These are phyloP conservation scores for Melierax canorus DNA, from an alignment of 2,113 vertebrate species.

Conservation along the genomic window DNA sequence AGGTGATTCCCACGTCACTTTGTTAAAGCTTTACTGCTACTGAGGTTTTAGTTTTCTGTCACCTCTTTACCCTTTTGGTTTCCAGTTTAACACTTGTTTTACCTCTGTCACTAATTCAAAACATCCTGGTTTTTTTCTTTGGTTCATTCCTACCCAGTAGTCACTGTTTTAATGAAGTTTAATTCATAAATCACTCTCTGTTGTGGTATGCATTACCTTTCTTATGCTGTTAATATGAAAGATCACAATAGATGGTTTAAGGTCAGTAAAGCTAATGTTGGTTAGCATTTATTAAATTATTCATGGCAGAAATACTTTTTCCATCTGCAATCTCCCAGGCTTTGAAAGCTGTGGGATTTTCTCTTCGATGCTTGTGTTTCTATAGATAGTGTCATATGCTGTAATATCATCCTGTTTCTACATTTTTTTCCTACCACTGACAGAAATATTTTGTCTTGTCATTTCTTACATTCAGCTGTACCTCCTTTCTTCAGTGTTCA, in stretches of 20 bases:
- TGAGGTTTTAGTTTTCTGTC: background rate
- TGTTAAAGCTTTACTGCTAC: background rate
- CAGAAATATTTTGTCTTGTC: background rate
- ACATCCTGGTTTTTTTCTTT: background rate
- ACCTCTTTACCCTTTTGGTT: background rate
- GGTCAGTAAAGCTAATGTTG: background rate
- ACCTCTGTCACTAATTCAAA: background rate
- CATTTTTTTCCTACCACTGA: background rate
- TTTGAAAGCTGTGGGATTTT: background rate
- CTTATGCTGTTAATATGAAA: background rate
- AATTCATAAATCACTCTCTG: background rate
- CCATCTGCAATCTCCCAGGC: background rate
- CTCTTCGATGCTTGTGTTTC: background rate
- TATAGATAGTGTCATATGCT: background rate
- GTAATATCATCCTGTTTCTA: background rate
- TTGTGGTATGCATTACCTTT: background rate
- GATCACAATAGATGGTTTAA: background rate
- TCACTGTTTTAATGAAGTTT: background rate
- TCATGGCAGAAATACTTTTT: background rate
- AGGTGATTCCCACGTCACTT: background rate
- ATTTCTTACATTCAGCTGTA: background rate
- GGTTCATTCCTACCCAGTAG: background rate
- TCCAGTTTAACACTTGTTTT: background rate
- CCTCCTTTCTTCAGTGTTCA: background rate
- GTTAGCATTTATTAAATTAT: background rate